phyloP scores from a whole-genome alignment of 2,113 vertebrate species.

The Galemys pyrenaicus region DNA sequence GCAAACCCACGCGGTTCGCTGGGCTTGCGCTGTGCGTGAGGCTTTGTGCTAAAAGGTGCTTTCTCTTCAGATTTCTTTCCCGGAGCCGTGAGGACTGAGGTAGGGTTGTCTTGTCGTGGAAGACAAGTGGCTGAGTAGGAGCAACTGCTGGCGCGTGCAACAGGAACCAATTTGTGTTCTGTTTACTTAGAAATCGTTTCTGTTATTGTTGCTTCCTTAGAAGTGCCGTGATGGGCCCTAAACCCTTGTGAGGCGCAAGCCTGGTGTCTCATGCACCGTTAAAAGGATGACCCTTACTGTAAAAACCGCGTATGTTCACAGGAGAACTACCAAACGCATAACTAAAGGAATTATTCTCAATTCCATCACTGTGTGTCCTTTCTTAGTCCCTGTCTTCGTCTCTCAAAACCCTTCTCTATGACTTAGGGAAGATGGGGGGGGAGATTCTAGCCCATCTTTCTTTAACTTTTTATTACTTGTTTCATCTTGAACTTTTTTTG shows the following conservation, averaged over 20 bases:
- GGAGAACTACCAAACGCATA: not conserved
- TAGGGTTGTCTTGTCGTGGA: too few relatives aligned
- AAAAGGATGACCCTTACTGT: not conserved
- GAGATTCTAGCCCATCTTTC: not conserved
- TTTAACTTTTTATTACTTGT: not conserved
- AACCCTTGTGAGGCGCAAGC: not conserved
- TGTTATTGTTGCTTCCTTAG: not conserved
- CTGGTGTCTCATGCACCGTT: not conserved
- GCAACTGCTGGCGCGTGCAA: too few relatives aligned
- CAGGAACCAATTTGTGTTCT: not conserved
- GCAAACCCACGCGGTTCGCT: too few relatives aligned
- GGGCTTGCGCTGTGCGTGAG: too few relatives aligned
- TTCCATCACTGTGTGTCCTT: not conserved
- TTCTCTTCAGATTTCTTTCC: too few relatives aligned
- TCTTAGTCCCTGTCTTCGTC: not conserved
- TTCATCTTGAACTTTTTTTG: not conserved
- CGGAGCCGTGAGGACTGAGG: too few relatives aligned
- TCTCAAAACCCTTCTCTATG: not conserved
- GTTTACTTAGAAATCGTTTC: not conserved
- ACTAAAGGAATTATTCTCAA: not conserved
- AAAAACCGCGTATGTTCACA: not conserved
- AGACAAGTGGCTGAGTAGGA: not conserved
- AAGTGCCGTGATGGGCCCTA: not conserved
- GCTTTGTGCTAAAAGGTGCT: too few relatives aligned
- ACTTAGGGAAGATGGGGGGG: not conserved